Percentiles rank a stretch among this genome's conserved stretches.
Conservation (phyloP, 2,888 invertebrate genomes). For the Branchellion lobata region DNA sequence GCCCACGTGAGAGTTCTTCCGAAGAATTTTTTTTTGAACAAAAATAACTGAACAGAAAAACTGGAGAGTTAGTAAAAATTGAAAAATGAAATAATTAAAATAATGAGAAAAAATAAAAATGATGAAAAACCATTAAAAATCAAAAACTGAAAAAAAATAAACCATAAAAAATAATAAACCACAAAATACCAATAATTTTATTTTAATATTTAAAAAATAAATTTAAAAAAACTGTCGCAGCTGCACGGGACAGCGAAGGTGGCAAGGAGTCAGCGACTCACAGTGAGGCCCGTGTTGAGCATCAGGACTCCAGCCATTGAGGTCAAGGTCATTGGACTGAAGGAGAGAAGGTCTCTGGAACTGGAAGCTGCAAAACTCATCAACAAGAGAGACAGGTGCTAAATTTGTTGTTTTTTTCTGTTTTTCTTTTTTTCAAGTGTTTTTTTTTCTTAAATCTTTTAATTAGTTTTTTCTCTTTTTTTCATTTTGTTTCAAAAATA, state of each 20-base stretch:
- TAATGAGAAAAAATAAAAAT: neutral
- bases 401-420: too few relatives aligned
- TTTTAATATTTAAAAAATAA: too few relatives aligned
- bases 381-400: conserved; percentile 39
- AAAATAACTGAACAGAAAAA: neutral
- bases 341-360: conserved; percentile 19
- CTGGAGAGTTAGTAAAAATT: neutral
- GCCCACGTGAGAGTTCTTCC: conserved; percentile 57
- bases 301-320: neutral
- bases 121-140: neutral
- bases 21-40: neutral
- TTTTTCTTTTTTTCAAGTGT: too few relatives aligned
- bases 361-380: conserved; percentile 29
- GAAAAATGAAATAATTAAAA: neutral
- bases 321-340: neutral
- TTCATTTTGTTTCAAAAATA: too few relatives aligned
- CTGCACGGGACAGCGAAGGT: conserved; percentile 26
- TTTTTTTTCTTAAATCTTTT: too few relatives aligned
- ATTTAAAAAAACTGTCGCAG: too few relatives aligned
- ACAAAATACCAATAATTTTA: too few relatives aligned
- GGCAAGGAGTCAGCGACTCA: neutral
- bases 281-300: neutral
- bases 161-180: neutral
- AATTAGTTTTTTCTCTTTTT: too few relatives aligned
- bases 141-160: neutral